Evolutionary conservation across 2,888 invertebrate genomes (phyloP).

Genomic region (Hedychridium roseum): DNA sequence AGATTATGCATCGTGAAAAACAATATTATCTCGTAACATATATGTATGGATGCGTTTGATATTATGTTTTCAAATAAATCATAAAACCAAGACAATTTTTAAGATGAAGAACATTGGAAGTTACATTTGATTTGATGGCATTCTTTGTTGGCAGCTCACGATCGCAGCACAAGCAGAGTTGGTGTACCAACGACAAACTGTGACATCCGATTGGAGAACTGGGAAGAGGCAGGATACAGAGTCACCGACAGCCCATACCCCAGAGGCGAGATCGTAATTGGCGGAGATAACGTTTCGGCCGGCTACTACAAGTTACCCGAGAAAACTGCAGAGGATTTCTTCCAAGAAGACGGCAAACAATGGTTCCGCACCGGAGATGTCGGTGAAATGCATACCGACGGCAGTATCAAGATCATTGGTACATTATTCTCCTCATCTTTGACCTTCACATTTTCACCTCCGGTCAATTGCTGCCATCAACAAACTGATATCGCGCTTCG

Average conservation of each 20-base stretch:
- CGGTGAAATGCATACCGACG: constrained; percentile 92
- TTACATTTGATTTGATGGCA: background rate
- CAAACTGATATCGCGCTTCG: too few relatives aligned
- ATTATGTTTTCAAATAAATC: too few relatives aligned
- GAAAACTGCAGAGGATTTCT: constrained; percentile 91
- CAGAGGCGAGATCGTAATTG: constrained; percentile 84
- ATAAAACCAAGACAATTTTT: too few relatives aligned
- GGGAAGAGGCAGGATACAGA: constrained; percentile 94
- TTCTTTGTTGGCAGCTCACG: constrained; percentile 59
- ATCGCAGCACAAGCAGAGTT: constrained; percentile 82
- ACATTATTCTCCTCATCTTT: constrained; percentile 11
- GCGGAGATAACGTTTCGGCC: constrained; percentile 89
- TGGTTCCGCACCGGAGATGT: constrained; percentile 99
- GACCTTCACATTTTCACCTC: too few relatives aligned
- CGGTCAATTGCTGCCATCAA: too few relatives aligned
- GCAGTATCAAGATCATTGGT: constrained; percentile 97
- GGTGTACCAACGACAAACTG: constrained; percentile 88
- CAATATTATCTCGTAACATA: too few relatives aligned
- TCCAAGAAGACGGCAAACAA: constrained; percentile 78
- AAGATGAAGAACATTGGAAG: too few relatives aligned
- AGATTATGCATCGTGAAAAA: too few relatives aligned
- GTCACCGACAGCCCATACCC: constrained; percentile 87
- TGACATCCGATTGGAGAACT: constrained; percentile 86
- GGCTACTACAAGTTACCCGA: constrained; percentile 94
- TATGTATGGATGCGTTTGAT: too few relatives aligned